Percentiles rank a stretch among this genome's conserved stretches.
phyloP scores from a whole-genome alignment of 2,113 vertebrate species.

The Platycercus adscitus region DNA sequence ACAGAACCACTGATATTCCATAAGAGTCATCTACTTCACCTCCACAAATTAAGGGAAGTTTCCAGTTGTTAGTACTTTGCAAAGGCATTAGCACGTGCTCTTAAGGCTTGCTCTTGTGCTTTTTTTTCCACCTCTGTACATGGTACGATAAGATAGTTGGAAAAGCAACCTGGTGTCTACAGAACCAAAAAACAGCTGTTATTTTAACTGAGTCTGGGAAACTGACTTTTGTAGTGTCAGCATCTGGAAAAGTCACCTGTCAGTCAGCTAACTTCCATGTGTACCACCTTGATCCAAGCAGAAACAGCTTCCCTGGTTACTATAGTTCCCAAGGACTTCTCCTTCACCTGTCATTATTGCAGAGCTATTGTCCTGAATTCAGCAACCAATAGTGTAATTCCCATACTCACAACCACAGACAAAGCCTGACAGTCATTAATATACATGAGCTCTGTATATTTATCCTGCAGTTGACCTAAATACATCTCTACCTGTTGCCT shows the following conservation, averaged over 20 bases:
- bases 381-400: slow-evolving; percentile 1
- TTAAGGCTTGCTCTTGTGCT: background rate
- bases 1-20: background rate
- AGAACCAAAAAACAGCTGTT: background rate
- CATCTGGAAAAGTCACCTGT: background rate
- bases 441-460: slow-evolving; percentile 13
- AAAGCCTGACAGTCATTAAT: slow-evolving; percentile 42
- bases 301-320: background rate
- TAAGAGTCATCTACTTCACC: background rate
- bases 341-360: slow-evolving; percentile 6
- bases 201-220: background rate
- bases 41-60: background rate
- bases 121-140: background rate
- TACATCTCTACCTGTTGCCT: slow-evolving; percentile 24
- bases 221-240: background rate
- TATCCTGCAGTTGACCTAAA: slow-evolving; percentile 50
- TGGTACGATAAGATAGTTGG: background rate
- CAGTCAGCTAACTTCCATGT: background rate
- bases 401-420: background rate
- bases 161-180: background rate
- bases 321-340: background rate
- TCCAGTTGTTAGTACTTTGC: background rate
- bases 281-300: background rate
- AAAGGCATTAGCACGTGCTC: background rate
- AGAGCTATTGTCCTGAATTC: slow-evolving; percentile 38